Evolutionary conservation across 1,140 invertebrate species (phyloP).

Genomic region (Aphis craccivora): DNA sequence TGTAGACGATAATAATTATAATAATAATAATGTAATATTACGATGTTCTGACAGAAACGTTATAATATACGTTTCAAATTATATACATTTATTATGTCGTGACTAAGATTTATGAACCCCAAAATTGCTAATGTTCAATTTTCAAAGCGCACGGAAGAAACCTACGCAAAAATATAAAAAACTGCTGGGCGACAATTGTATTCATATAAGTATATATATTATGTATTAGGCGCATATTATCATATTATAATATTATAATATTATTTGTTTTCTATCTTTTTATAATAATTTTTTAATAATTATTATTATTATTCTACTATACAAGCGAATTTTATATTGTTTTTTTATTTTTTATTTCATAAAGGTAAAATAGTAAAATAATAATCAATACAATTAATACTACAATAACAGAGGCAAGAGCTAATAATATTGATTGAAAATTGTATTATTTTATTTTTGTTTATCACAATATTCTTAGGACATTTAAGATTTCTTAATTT

Average conservation of each 20-base stretch:
- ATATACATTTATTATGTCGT: background rate
- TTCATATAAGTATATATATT: background rate
- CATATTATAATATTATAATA: background rate
- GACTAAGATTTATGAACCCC: background rate
- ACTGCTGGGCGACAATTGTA: background rate
- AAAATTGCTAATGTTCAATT: background rate
- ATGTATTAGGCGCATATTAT: background rate
- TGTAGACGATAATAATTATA: background rate
- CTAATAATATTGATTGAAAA: background rate
- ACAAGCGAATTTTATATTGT: background rate
- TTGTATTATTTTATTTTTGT: background rate
- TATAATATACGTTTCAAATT: background rate
- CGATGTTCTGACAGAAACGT: background rate
- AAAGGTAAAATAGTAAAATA: background rate
- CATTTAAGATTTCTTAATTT: background rate
- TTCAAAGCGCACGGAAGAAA: background rate
- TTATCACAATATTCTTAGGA: no score
- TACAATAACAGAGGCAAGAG: background rate
- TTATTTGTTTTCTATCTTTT: background rate
- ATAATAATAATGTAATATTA: background rate
- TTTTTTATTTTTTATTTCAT: no score
- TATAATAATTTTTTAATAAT: background rate
- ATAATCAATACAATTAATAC: no score
- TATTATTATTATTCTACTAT: background rate
- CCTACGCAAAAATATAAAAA: background rate